These are phyloP conservation scores for Gallinago stenura DNA, from an alignment of 2,797 vertebrate species.

Conservation along the genomic window DNA sequence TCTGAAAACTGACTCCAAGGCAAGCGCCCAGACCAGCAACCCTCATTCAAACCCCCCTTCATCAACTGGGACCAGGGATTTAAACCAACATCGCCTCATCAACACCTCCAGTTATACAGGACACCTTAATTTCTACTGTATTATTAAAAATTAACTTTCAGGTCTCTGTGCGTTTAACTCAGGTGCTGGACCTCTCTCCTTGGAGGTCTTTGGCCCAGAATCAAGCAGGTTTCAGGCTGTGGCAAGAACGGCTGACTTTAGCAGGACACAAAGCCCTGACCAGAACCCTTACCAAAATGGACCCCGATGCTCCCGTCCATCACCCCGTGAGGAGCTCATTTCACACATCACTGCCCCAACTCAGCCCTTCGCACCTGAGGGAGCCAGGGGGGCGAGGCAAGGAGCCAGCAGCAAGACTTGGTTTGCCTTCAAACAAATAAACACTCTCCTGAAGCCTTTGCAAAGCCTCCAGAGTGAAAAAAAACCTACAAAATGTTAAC, in stretches of 20 bases:
- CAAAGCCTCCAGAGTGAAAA: background rate
- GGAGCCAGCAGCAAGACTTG: background rate
- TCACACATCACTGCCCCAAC: background rate
- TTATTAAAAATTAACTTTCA: constrained; percentile 12
- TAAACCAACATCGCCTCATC: background rate
- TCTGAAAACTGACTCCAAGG: background rate
- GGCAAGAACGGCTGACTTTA: background rate
- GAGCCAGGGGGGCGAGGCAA: background rate
- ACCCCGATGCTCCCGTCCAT: background rate
- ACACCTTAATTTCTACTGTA: background rate
- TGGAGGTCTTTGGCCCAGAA: background rate
- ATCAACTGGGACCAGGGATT: background rate
- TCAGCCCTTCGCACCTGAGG: background rate
- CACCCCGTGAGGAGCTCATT: background rate
- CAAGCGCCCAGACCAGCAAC: background rate
- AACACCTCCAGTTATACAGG: background rate
- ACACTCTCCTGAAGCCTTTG: background rate
- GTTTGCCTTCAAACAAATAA: background rate
- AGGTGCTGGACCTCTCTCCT: background rate
- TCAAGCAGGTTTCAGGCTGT: background rate
- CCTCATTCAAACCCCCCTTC: background rate
- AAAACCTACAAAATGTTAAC: background rate
- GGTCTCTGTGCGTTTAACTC: background rate
- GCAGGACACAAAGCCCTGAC: background rate
- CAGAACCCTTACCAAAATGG: background rate